Evolutionary conservation across 2,797 vertebrate species (phyloP).

Genomic region (Pseudomugil gertrudae): DNA sequence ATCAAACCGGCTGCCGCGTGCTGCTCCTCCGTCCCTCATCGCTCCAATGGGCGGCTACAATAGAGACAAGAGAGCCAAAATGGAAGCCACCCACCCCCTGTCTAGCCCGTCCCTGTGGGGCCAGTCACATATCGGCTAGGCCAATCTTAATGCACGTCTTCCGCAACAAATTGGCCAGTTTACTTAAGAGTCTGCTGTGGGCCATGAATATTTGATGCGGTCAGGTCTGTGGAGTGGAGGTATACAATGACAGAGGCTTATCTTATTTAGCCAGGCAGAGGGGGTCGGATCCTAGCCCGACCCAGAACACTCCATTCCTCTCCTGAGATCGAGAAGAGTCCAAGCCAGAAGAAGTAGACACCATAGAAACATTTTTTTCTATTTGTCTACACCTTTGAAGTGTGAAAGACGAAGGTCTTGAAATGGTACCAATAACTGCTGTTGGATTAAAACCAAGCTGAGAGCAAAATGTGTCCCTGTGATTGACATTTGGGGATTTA

Average conservation of each 20-base stretch:
- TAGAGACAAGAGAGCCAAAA: slow-evolving; percentile 72
- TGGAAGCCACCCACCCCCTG: slow-evolving; percentile 55
- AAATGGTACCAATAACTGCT: slow-evolving; percentile 47
- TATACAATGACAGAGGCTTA: slow-evolving; percentile 83
- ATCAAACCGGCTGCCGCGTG: slow-evolving; percentile 59
- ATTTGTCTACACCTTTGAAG: slow-evolving; percentile 60
- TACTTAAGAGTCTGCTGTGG: slow-evolving; percentile 82
- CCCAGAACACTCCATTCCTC: slow-evolving; percentile 64
- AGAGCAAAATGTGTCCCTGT: slow-evolving; percentile 20
- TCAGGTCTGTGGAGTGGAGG: slow-evolving; percentile 66
- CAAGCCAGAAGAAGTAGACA: slow-evolving; percentile 48
- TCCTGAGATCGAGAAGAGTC: slow-evolving; percentile 64
- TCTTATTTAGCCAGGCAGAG: slow-evolving; percentile 84
- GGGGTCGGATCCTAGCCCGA: slow-evolving; percentile 63
- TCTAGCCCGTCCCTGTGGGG: slow-evolving; percentile 57
- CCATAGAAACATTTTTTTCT: slow-evolving; percentile 36
- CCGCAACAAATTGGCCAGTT: slow-evolving; percentile 86
- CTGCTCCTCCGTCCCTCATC: slow-evolving; percentile 41
- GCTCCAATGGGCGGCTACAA: slow-evolving; percentile 67
- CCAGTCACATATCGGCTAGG: slow-evolving; percentile 67
- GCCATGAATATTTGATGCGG: slow-evolving; percentile 85
- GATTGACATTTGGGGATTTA: slow-evolving; percentile 66
- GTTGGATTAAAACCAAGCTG: slow-evolving; percentile 62
- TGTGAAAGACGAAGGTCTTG: slow-evolving; percentile 38
- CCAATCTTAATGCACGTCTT: slow-evolving; percentile 83